phyloP scores from a whole-genome alignment of 2,888 invertebrate species.

The Priapulus caudatus region DNA sequence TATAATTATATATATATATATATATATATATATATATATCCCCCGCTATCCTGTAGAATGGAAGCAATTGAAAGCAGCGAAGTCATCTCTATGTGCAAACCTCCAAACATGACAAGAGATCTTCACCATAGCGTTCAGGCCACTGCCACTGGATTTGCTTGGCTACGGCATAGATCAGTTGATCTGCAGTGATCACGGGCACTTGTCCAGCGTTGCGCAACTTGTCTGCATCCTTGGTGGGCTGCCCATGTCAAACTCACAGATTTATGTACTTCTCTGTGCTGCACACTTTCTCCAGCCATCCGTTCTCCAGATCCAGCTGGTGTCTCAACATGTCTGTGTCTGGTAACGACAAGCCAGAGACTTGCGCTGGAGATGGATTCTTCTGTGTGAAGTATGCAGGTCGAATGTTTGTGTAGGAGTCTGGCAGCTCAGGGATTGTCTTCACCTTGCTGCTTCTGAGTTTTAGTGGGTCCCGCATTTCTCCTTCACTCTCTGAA shows the following conservation, averaged over 20 bases:
- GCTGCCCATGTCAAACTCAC: too few relatives aligned
- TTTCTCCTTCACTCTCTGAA: constrained; percentile 12
- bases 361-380: too few relatives aligned
- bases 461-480: constrained; percentile 8
- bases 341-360: too few relatives aligned
- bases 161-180: constrained; percentile 23
- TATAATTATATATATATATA: too few relatives aligned
- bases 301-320: too few relatives aligned
- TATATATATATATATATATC: too few relatives aligned
- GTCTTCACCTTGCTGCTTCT: constrained; percentile 10
- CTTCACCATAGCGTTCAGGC: constrained; percentile 23
- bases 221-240: constrained; percentile 7
- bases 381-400: constrained; percentile 14
- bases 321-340: too few relatives aligned
- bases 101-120: constrained; percentile 25
- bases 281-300: too few relatives aligned
- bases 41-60: too few relatives aligned
- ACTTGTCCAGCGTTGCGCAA: constrained; percentile 22
- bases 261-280: too few relatives aligned
- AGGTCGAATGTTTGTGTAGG: constrained; percentile 16
- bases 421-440: constrained; percentile 17
- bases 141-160: constrained; percentile 25
- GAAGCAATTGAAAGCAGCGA: too few relatives aligned
- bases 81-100: constrained; percentile 26
- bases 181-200: constrained; percentile 22